These are phyloP conservation scores for Radopholus similis DNA, from an alignment of 1,140 invertebrate species.

Conservation along the genomic window DNA sequence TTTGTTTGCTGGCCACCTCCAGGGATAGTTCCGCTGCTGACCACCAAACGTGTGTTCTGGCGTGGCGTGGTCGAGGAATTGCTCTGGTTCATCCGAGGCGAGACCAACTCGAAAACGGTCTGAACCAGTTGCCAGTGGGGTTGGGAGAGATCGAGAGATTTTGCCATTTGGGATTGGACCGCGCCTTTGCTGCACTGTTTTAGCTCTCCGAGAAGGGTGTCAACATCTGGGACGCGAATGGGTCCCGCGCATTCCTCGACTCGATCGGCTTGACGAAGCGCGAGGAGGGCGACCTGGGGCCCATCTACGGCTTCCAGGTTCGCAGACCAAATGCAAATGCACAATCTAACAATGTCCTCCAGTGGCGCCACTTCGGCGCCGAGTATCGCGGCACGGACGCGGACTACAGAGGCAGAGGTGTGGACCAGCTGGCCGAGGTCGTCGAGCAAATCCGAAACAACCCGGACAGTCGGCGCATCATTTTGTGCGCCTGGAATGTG, in stretches of 20 bases:
- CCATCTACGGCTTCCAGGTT: slow-evolving; percentile 97
- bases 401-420: slow-evolving; percentile 75
- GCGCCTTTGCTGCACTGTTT: too few relatives aligned
- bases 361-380: slow-evolving; percentile 97
- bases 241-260: slow-evolving; percentile 82
- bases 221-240: slow-evolving; percentile 83
- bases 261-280: slow-evolving; percentile 65
- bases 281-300: slow-evolving; percentile 91
- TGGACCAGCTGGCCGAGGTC: slow-evolving; percentile 80
- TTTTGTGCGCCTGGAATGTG: slow-evolving; percentile 94
- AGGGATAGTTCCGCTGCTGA: slow-evolving; percentile 81
- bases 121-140: too few relatives aligned
- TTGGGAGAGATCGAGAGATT: too few relatives aligned
- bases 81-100: slow-evolving; percentile 88
- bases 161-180: too few relatives aligned
- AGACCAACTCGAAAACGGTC: slow-evolving; percentile 84
- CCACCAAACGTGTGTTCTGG: slow-evolving; percentile 93
- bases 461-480: slow-evolving; percentile 80
- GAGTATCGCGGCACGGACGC: slow-evolving; percentile 78
- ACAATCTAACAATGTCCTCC: slow-evolving; percentile 15
- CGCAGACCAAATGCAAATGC: neutral
- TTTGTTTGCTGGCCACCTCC: neutral
- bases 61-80: slow-evolving; percentile 87
- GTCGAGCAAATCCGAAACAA: slow-evolving; percentile 79
- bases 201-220: slow-evolving; percentile 78